A percentile compares a stretch with the other conserved stretches of the same genome.
phyloP scores from a whole-genome alignment of 2,113 vertebrate genomes.

The Scomber japonicus region DNA sequence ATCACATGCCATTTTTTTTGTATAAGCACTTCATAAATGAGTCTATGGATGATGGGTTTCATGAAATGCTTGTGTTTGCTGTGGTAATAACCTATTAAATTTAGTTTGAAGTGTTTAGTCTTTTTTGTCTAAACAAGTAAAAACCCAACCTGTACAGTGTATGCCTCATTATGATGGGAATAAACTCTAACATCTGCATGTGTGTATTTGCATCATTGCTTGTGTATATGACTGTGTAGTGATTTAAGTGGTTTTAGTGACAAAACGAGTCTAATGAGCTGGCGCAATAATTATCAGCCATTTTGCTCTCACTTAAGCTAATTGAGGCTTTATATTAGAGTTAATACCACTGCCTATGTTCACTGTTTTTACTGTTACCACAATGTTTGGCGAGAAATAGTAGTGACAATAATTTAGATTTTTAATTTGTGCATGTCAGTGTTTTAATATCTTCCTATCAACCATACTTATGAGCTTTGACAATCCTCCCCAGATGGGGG shows the following conservation, averaged over 20 bases:
- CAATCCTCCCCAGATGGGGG: slow-evolving; percentile 69
- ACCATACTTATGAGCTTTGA: slow-evolving; percentile 75
- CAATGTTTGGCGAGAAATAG: slow-evolving; percentile 67
- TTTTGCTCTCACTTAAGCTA: slow-evolving; percentile 76
- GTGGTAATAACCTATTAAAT: slow-evolving; percentile 66
- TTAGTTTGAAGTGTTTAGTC: slow-evolving; percentile 67
- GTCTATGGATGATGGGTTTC: neutral
- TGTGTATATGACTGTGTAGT: slow-evolving; percentile 58
- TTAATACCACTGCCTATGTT: slow-evolving; percentile 63
- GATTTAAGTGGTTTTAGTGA: slow-evolving; percentile 80
- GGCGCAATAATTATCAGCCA: slow-evolving; percentile 81
- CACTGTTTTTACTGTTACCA: slow-evolving; percentile 63
- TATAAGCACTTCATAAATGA: slow-evolving; percentile 5
- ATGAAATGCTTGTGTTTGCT: slow-evolving; percentile 37
- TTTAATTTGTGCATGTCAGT: slow-evolving; percentile 72
- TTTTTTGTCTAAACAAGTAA: slow-evolving; percentile 69
- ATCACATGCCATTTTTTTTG: slow-evolving; percentile 36
- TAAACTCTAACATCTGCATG: slow-evolving; percentile 76
- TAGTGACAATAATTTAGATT: slow-evolving; percentile 68
- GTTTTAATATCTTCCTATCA: slow-evolving; percentile 77
- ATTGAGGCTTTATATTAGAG: slow-evolving; percentile 76
- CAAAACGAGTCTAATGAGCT: slow-evolving; percentile 81
- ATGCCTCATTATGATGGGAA: slow-evolving; percentile 81
- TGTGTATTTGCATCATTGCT: slow-evolving; percentile 64
- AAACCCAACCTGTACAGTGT: slow-evolving; percentile 76